Conservation (phyloP, 1,140 invertebrate species). For the Wiebesia pumilae region DNA sequence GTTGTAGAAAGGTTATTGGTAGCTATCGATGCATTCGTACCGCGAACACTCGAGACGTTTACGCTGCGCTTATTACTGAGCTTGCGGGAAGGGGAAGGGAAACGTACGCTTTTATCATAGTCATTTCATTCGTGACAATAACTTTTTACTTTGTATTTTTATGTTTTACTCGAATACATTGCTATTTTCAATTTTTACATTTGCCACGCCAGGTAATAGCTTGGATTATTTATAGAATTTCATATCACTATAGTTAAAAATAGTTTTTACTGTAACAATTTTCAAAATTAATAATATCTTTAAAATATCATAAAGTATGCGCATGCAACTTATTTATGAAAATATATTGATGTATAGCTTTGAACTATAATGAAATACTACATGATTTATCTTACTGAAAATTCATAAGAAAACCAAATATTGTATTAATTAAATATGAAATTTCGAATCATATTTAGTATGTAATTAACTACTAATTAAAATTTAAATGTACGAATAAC, state of each 20-base stretch:
- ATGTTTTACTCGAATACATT: neutral
- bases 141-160: neutral
- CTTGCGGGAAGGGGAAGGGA: neutral
- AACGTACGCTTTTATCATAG: neutral
- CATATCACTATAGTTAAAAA: neutral
- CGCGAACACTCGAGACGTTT: conserved; percentile 22
- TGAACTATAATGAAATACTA: too few species aligned
- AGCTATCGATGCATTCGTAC: conserved; percentile 20
- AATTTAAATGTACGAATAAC: too few species aligned
- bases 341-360: too few species aligned
- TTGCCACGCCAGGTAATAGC: neutral
- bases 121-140: neutral
- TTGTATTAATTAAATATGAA: too few species aligned
- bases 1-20: neutral
- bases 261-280: neutral
- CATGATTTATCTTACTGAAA: too few species aligned
- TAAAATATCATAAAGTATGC: too few species aligned
- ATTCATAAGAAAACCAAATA: too few species aligned
- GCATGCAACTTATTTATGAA: too few species aligned
- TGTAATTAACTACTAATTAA: too few species aligned
- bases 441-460: too few species aligned
- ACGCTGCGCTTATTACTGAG: neutral
- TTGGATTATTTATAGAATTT: neutral
- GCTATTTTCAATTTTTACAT: neutral
- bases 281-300: neutral